phyloP scores from a whole-genome alignment of 2,888 invertebrate genomes.

The Rhopalosiphum nymphaeae region DNA sequence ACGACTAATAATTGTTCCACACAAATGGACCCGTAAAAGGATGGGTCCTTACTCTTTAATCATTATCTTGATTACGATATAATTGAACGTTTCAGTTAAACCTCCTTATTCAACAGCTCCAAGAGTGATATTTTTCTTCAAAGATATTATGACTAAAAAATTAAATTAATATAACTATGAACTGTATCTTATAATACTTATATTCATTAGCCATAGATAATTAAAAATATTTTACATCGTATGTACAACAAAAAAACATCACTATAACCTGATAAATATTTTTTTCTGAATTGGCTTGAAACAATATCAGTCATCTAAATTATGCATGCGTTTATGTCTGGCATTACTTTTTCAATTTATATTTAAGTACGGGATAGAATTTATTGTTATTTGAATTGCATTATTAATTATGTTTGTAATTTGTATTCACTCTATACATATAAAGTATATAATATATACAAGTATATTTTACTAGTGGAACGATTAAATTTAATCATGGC shows the following conservation, averaged over 20 bases:
- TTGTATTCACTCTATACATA: background rate
- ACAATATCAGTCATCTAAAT: background rate
- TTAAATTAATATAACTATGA: background rate
- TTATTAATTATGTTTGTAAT: background rate
- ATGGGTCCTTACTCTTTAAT: background rate
- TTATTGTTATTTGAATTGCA: slow-evolving; percentile 9
- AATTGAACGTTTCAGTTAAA: background rate
- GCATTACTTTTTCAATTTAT: background rate
- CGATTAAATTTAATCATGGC: slow-evolving; percentile 4
- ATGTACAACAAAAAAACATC: background rate
- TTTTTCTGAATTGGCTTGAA: background rate
- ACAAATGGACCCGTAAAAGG: background rate
- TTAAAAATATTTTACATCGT: background rate
- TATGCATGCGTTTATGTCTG: background rate
- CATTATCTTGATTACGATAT: background rate
- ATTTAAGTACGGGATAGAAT: background rate
- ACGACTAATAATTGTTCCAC: background rate
- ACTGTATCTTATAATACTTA: background rate
- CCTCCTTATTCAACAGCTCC: background rate
- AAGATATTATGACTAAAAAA: background rate
- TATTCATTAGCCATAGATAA: background rate
- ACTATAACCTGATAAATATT: background rate
- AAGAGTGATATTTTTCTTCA: background rate
- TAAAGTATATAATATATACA: background rate
- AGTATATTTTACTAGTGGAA: background rate